phyloP scores from a whole-genome alignment of 1,140 invertebrate genomes.

The Platorchestia sp. region DNA sequence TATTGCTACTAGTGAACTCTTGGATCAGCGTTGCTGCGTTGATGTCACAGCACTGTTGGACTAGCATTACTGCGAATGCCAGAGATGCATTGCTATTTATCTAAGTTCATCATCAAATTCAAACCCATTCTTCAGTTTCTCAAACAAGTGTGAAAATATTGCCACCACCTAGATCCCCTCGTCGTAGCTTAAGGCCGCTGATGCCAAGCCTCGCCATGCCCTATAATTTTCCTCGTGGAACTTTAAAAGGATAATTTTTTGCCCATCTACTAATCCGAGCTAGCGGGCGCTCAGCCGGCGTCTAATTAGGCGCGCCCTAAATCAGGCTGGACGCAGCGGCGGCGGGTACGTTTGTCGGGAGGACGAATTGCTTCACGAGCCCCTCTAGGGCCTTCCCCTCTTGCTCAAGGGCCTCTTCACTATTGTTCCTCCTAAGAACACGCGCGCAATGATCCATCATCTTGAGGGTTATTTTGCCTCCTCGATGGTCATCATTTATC shows the following conservation, averaged over 20 bases:
- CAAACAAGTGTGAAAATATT: background rate
- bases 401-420: background rate
- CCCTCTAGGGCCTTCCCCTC: background rate
- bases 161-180: background rate
- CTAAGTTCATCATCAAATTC: too few relatives aligned
- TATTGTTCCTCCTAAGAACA: background rate
- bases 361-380: background rate
- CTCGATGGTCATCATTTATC: slow-evolving; percentile 7
- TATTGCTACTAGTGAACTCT: background rate
- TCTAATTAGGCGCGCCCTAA: background rate
- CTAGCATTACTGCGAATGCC: too few relatives aligned
- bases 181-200: background rate
- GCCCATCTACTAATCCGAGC: background rate
- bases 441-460: background rate
- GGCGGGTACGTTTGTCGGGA: background rate
- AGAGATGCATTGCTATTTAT: too few relatives aligned
- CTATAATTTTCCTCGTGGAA: background rate
- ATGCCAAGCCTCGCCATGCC: background rate
- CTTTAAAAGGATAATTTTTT: background rate
- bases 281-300: background rate
- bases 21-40: background rate
- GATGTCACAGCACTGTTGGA: background rate
- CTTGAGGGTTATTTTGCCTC: slow-evolving; percentile 1
- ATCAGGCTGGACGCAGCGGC: background rate
- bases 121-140: background rate